Base-by-base conservation (phyloP, 2,797 vertebrate species). In the Sebastes goodei region DNA sequence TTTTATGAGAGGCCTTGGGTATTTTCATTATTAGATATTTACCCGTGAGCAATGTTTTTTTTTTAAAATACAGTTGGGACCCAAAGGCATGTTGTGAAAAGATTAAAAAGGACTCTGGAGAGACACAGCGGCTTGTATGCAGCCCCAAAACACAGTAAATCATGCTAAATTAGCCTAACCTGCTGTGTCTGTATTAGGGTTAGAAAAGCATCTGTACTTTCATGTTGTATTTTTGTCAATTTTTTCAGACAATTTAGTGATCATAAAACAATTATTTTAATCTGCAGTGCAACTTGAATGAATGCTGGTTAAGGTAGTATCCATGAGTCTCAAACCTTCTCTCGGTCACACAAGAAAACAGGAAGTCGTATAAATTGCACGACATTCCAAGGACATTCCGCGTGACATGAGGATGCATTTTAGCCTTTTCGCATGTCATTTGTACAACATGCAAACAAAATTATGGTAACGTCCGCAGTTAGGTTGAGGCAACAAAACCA, bases 91-190 rank as follows among this genome's bases (percentile, higher is more conserved):
- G 55, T 57, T 61, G 74, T 63, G 64, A 62, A 74, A 69, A 74
- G 65, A 83, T 78, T 74, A 78, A 81, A 85, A 73, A 55, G 17
- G 60, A 56, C 73, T 71, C 67, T 14, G 29, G 55, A 76, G 79
- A 74, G 17, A 60, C 21, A 27, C 55, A 62, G 12, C 73, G 35
- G 42, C 65, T 72, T 68, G 25, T 67, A 49, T 6, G 11, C 20
- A 53, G 42, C 42, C 60, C 4, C 53, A 70, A 68, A 76, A 74
- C 60, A 71, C 21, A 66, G 42, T 68, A 64, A 78, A 79, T 81
- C 30, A 63, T 49, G 27, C 20, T 32, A 72, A 76, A 83, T 78
- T 64, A 80, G 35, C 32, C n/a, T 30, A 71, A 67, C 15, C 56
- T 72, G 65, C 62, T 85, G 5, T 71, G 53, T 73, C 79, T 59